Conservation (phyloP, 1,140 invertebrate species). For the Achroia grisella region DNA sequence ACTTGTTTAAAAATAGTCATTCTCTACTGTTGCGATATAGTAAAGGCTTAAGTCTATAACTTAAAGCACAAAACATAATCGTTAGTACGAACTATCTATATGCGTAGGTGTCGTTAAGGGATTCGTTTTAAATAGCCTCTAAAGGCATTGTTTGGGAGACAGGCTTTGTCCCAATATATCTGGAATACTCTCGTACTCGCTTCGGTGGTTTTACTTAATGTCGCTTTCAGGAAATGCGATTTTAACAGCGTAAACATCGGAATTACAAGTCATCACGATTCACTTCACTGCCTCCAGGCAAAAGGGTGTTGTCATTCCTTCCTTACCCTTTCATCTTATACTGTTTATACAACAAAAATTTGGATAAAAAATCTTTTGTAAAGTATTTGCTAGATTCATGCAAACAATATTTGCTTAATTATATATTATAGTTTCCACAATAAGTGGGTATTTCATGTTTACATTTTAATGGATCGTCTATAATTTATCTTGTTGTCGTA, state of each 20-base stretch:
- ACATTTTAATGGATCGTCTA: too few relatives aligned
- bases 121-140: slow-evolving; percentile 57
- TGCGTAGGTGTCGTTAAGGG: slow-evolving; percentile 47
- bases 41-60: too few relatives aligned
- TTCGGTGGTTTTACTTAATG: slow-evolving; percentile 50
- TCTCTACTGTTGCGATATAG: too few relatives aligned
- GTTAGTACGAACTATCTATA: slow-evolving; percentile 5
- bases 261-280: slow-evolving; percentile 63
- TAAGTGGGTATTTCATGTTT: too few relatives aligned
- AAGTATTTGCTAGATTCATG: background rate
- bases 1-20: too few relatives aligned
- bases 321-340: slow-evolving; percentile 52
- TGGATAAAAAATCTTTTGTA: slow-evolving; percentile 11
- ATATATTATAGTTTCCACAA: too few relatives aligned
- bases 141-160: slow-evolving; percentile 48
- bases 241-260: slow-evolving; percentile 69
- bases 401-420: too few relatives aligned
- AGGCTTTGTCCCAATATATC: slow-evolving; percentile 42
- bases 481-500: too few relatives aligned
- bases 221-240: slow-evolving; percentile 65
- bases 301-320: slow-evolving; percentile 60
- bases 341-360: slow-evolving; percentile 37
- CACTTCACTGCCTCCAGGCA: slow-evolving; percentile 57
- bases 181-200: slow-evolving; percentile 48
- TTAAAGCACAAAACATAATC: background rate